These are phyloP conservation scores for Drepana arcuata DNA, from an alignment of 1,140 invertebrate genomes.

Conservation along the genomic window DNA sequence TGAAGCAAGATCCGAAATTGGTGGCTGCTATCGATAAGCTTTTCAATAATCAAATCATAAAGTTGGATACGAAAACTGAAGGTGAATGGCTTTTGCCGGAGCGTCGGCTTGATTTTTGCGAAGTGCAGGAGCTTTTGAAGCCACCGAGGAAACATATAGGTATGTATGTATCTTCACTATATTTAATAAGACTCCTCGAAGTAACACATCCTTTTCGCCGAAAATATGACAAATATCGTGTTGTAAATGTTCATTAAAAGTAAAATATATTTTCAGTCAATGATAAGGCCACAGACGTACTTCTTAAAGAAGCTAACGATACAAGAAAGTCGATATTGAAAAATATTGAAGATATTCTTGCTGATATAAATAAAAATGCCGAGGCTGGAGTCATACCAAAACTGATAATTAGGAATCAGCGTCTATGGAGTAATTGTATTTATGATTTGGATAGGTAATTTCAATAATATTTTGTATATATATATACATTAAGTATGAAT, in stretches of 20 bases:
- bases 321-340: constrained; percentile 29
- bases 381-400: constrained; percentile 32
- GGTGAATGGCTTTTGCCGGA: constrained; percentile 28
- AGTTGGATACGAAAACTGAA: constrained; percentile 3
- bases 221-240: no score
- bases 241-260: no score
- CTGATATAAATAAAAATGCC: constrained; percentile 35
- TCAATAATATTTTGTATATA: background rate
- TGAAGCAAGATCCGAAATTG: constrained; percentile 45
- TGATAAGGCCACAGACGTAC: constrained; percentile 15
- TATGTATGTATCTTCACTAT: no score
- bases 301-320: constrained; percentile 17
- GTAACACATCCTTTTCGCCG: no score
- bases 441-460: constrained; percentile 59
- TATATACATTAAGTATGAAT: background rate
- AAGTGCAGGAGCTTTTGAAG: constrained; percentile 20
- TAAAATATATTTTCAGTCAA: no score
- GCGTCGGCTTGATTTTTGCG: constrained; percentile 40
- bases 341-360: constrained; percentile 45
- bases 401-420: constrained; percentile 48
- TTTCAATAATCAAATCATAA: constrained; percentile 9
- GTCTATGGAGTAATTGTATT: constrained; percentile 64
- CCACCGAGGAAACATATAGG: constrained; percentile 1
- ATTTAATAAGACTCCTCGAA: no score
- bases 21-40: constrained; percentile 47